Evolutionary conservation across 23 tunicate genomes (phyloP), one percentile per base, ranked within the genome.

Genomic region (Oikopleura vanhoeffeni): DNA sequence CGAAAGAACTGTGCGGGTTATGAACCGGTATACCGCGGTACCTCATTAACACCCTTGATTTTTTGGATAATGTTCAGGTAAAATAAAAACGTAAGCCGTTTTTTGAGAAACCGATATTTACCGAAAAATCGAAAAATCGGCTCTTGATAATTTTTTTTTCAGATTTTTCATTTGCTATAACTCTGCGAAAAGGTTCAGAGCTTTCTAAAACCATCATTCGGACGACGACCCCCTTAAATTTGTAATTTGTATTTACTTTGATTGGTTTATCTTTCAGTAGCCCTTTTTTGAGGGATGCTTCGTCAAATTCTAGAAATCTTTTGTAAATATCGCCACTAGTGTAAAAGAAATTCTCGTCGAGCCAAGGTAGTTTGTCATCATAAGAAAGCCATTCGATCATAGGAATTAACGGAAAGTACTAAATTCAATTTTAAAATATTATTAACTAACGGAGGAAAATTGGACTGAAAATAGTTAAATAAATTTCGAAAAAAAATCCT

Each of bases 241-340:
- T 30, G 35, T 13, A 2, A 2, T 28, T 71, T 30, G 2, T 13
- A 13, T 38, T 71, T 28, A 71, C 79, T 38, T 95, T 95, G 84
- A 79, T 84, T 2, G 99, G 99, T 38, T 86, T 88, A 84, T 86
- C 76, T 83, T 89, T 88, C 60, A 87, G 88, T 1, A 95, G 39
- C 41, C 88, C 99, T 85, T 87, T 87, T 57, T 88, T 87, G 76
- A 95, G 39, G 76, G 90, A 96, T 49, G 89, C 88, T 41, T 67
- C 87, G 3, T 85, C 58, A 60, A 95, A 95, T 1, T 91, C 88
- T 64, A 86, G 91, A 57, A 91, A 95, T 41, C 99, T 85, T 8
- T 88, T 88, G 76, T 95, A 95, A 77, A 91, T 87, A 58, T 95
- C 99, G 82, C 87, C 87, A 58, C 88, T 87, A 40, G 99, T 95